These are phyloP conservation scores for Dermatemys mawii DNA, from an alignment of 2,113 vertebrate species.

Conservation along the genomic window DNA sequence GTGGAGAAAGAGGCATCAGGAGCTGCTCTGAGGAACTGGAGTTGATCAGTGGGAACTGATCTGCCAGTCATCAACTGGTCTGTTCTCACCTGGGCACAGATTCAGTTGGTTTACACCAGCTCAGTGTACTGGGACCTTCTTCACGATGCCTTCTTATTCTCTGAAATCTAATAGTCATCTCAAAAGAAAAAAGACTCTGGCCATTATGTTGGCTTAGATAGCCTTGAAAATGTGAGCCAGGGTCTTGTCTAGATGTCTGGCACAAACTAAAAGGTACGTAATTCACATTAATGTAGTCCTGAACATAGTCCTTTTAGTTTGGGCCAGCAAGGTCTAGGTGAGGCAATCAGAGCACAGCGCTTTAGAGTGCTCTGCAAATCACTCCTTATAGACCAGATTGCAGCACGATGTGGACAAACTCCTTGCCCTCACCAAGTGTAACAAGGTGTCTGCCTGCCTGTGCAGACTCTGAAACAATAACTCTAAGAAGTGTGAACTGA, in stretches of 20 bases:
- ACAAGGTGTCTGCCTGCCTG: no score
- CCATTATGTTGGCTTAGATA: background rate
- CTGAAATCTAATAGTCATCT: background rate
- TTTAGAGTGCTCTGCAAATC: no score
- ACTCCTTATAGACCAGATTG: no score
- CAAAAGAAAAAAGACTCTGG: background rate
- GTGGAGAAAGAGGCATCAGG: fast-evolving
- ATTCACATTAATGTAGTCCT: background rate
- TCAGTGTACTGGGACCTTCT: fast-evolving
- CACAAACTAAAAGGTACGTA: background rate
- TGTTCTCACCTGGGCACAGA: background rate
- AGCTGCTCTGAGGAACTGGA: background rate
- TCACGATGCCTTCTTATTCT: background rate
- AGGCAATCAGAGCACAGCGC: no score
- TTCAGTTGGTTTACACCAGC: background rate
- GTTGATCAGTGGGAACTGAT: background rate
- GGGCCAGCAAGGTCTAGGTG: no score
- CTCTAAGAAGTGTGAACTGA: no score
- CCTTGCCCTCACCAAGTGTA: no score
- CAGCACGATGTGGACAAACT: no score
- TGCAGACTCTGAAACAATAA: no score
- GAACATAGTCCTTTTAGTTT: background rate
- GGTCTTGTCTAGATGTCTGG: background rate
- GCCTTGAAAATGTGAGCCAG: background rate
- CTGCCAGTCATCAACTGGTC: background rate